phyloP scores from a whole-genome alignment of 2,888 invertebrate genomes.

The Pachydiplax longipennis region DNA sequence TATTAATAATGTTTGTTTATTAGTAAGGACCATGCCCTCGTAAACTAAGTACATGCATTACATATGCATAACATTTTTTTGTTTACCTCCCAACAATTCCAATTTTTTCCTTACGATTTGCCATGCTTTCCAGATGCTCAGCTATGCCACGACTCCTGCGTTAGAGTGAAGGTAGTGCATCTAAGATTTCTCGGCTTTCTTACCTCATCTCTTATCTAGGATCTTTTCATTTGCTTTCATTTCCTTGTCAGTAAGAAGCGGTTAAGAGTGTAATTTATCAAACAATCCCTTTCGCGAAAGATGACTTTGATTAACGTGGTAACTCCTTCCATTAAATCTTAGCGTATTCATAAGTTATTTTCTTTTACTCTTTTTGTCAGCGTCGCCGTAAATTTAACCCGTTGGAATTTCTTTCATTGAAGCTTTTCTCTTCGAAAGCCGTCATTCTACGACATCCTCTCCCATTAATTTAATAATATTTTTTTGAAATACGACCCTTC shows the following conservation, averaged over 20 bases:
- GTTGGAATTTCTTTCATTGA: not conserved
- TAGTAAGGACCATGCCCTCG: not conserved
- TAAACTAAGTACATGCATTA: not conserved
- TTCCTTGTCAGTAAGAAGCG: not conserved
- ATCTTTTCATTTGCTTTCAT: conserved; percentile 11
- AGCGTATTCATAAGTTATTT: not conserved
- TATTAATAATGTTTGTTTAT: conserved; percentile 60
- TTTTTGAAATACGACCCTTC: too few species aligned
- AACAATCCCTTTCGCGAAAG: not conserved
- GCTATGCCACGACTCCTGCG: conserved; percentile 28
- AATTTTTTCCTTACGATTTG: conserved; percentile 66
- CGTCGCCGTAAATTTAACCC: not conserved
- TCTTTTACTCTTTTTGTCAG: not conserved
- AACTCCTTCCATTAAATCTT: not conserved
- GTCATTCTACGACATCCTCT: not conserved
- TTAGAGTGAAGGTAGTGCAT: not conserved
- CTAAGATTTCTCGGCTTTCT: not conserved
- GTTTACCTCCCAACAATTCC: conserved; percentile 79
- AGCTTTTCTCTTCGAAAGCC: not conserved
- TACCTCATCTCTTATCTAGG: conserved; percentile 9
- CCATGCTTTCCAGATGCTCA: not conserved
- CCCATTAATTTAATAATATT: too few species aligned
- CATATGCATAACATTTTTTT: not conserved
- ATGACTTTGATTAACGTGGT: not conserved
- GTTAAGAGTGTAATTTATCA: not conserved